These are phyloP conservation scores for Pachliopta kotzebuea DNA, from an alignment of 2,888 invertebrate species.

Conservation along the genomic window DNA sequence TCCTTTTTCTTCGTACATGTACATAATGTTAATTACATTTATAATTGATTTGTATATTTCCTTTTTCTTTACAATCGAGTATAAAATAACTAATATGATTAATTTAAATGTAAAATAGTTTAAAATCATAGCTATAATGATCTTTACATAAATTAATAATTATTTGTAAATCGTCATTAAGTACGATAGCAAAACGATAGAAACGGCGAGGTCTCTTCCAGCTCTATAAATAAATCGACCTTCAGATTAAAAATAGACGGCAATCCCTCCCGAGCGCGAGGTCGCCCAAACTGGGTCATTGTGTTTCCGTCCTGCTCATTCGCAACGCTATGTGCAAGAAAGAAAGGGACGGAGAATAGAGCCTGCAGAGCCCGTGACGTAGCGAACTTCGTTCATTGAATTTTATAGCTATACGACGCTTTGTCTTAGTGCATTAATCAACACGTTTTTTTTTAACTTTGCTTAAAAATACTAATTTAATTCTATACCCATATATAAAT, in stretches of 20 bases:
- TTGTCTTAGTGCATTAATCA: constrained; percentile 51
- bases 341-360: constrained; percentile 48
- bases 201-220: constrained; percentile 45
- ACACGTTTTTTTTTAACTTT: constrained; percentile 27
- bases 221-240: constrained; percentile 77
- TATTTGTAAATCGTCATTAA: constrained; percentile 38
- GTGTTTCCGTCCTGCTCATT: constrained; percentile 50
- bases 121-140: neutral
- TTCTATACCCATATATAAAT: neutral
- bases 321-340: constrained; percentile 31
- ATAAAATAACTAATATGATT: neutral
- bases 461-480: neutral
- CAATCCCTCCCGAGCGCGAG: constrained; percentile 73
- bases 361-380: constrained; percentile 72
- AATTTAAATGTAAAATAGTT: neutral
- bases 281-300: constrained; percentile 77
- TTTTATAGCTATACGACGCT: constrained; percentile 59
- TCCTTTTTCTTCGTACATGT: neutral
- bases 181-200: constrained; percentile 36
- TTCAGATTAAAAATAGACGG: constrained; percentile 79
- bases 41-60: neutral
- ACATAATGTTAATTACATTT: too few species aligned
- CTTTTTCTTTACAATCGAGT: neutral
- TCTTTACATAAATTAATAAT: neutral
- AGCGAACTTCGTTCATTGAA: constrained; percentile 70